Conservation (phyloP, 2,113 vertebrate genomes). For the Halichoeres trimaculatus region DNA sequence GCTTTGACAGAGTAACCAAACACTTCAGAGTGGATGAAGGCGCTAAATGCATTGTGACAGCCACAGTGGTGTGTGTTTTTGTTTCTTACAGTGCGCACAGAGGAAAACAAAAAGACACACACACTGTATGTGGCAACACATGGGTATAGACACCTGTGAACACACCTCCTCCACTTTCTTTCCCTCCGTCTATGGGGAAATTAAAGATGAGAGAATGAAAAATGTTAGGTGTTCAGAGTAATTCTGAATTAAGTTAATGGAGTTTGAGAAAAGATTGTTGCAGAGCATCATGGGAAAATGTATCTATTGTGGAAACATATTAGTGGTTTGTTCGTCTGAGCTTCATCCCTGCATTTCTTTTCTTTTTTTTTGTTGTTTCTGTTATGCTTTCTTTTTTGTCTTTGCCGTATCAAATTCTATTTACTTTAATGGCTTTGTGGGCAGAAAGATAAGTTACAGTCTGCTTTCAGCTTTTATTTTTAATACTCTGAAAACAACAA, state of each 20-base stretch:
- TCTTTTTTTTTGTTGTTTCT: conserved; percentile 22
- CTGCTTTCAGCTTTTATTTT: background rate
- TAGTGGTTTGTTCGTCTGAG: conserved; percentile 67
- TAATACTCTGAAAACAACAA: background rate
- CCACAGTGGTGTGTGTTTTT: conserved; percentile 56
- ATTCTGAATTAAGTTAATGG: conserved; percentile 78
- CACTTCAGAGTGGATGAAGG: conserved; percentile 64
- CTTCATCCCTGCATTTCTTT: conserved; percentile 51
- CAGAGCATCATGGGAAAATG: conserved; percentile 76
- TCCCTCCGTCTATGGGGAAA: conserved; percentile 55
- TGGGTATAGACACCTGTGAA: conserved; percentile 43
- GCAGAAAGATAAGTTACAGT: no score
- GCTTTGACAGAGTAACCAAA: conserved; percentile 74
- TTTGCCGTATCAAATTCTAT: background rate
- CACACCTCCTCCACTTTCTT: conserved; percentile 5
- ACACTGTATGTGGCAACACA: conserved; percentile 1
- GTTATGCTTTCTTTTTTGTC: background rate
- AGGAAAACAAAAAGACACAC: conserved; percentile 30
- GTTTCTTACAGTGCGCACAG: conserved; percentile 45
- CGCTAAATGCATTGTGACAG: conserved; percentile 76
- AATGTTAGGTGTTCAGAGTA: conserved; percentile 77
- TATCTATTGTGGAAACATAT: conserved; percentile 75
- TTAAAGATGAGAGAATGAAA: conserved; percentile 77
- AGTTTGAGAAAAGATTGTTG: conserved; percentile 72
- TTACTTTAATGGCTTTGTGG: background rate